Evolutionary conservation across 2,113 vertebrate genomes (phyloP).

Genomic region (Platycercus adscitus): DNA sequence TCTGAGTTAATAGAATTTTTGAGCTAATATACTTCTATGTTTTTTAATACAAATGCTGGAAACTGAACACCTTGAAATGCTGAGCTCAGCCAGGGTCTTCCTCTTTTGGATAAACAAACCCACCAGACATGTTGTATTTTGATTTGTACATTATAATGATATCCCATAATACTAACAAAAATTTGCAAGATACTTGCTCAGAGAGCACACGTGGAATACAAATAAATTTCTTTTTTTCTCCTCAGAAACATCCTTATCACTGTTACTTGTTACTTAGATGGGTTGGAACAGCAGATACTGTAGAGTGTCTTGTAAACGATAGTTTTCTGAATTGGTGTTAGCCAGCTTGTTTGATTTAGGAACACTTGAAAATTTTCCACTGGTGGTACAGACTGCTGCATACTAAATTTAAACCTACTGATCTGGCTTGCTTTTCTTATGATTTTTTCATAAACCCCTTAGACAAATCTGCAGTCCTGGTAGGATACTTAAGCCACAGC

Average conservation of each 20-base stretch:
- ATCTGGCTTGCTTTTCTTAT: not conserved
- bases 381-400: not conserved
- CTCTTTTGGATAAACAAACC: not conserved
- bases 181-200: not conserved
- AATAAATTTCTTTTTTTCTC: not conserved
- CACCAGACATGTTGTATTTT: not conserved
- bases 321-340: not conserved
- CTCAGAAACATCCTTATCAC: not conserved
- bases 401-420: not conserved
- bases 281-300: not conserved
- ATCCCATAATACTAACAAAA: not conserved
- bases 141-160: not conserved
- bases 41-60: not conserved
- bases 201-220: not conserved
- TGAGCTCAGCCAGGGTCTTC: not conserved
- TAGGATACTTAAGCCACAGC: not conserved
- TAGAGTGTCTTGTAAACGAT: not conserved
- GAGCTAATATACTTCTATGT: not conserved
- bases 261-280: not conserved
- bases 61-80: not conserved
- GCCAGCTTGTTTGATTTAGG: not conserved
- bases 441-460: not conserved
- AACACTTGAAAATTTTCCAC: not conserved
- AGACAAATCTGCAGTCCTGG: constrained; percentile 1
- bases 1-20: not conserved